Evolutionary conservation across 2,888 invertebrate species (phyloP).

Genomic region (Theristus sp.): DNA sequence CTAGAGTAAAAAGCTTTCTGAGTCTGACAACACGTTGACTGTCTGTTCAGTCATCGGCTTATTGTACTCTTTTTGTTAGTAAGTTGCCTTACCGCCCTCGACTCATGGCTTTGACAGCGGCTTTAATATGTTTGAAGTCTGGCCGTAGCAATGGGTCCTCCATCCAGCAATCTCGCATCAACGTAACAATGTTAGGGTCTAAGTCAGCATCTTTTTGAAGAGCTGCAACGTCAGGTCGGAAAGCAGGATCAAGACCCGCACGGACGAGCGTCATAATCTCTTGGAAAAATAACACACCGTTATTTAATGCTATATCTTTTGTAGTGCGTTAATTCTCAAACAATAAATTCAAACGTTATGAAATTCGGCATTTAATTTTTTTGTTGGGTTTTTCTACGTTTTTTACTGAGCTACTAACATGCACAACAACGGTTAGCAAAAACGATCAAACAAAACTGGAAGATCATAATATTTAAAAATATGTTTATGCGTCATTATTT

Average conservation of each 20-base stretch:
- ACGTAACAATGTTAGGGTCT: slow-evolving; percentile 5
- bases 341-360: no score
- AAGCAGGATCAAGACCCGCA: slow-evolving; percentile 5
- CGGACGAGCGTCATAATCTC: slow-evolving; percentile 7
- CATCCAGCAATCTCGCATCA: slow-evolving; percentile 77
- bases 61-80: no score
- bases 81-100: slow-evolving; percentile 57
- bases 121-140: slow-evolving; percentile 64
- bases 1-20: no score
- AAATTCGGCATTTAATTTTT: no score
- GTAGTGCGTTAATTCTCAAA: no score
- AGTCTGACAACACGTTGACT: no score
- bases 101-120: slow-evolving; percentile 69
- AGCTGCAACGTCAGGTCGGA: slow-evolving; percentile 3
- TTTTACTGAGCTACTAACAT: no score
- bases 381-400: no score
- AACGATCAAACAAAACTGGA: background rate
- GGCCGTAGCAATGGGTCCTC: slow-evolving; percentile 72
- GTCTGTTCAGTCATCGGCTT: no score
- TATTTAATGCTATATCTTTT: no score
- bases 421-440: no score
- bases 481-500: no score
- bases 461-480: background rate
- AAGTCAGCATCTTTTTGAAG: background rate
- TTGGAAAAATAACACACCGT: background rate